Conservation (phyloP, 1,140 invertebrate genomes). For the Sitobion miscanthi region DNA sequence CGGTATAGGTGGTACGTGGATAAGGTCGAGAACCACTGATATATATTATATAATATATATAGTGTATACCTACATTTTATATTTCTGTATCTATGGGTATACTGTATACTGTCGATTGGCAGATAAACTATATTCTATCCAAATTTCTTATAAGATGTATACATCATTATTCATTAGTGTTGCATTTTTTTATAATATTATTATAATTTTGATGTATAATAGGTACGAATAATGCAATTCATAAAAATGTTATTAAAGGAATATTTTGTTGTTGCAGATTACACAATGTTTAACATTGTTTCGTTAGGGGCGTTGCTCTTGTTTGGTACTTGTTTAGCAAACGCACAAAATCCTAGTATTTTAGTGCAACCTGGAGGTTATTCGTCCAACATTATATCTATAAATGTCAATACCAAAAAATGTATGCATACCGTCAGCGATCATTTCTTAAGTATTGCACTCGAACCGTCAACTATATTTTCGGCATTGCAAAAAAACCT, state of each 20-base stretch:
- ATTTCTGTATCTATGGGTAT: no score
- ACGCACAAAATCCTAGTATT: conserved; percentile 16
- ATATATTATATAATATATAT: no score
- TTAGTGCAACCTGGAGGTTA: not conserved
- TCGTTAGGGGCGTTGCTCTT: conserved; percentile 36
- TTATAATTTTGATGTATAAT: not conserved
- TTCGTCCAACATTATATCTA: conserved; percentile 10
- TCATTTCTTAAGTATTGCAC: conserved; percentile 52
- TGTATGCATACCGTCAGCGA: conserved; percentile 44
- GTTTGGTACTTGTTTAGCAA: not conserved
- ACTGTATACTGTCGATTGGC: not conserved
- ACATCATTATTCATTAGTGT: no score
- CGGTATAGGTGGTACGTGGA: no score
- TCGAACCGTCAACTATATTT: conserved; percentile 44
- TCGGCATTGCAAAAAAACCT: conserved; percentile 29
- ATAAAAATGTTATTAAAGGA: not conserved
- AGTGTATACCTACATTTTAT: no score
- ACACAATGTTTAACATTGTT: conserved; percentile 1
- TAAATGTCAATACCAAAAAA: conserved; percentile 53
- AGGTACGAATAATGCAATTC: not conserved
- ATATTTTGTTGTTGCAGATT: not conserved
- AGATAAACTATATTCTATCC: not conserved
- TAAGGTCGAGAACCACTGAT: no score
- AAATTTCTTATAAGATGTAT: not conserved
- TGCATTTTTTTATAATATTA: not conserved